A percentile compares a stretch with the other conserved stretches of the same genome.
phyloP scores from a whole-genome alignment of 2,113 vertebrate genomes.

The Oceanodroma tethys region DNA sequence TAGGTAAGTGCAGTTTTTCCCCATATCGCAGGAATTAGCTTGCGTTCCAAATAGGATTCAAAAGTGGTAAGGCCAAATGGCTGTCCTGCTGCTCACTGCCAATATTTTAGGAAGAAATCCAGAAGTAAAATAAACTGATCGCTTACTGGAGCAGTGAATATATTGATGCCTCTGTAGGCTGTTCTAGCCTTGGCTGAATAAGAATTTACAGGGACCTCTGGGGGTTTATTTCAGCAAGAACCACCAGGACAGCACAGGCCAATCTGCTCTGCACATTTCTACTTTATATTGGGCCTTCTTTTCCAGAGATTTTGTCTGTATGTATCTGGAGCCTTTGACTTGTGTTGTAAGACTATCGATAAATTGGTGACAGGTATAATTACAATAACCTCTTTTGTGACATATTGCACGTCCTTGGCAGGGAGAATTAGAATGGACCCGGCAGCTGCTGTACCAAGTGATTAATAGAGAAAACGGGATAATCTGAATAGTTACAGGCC shows the following conservation, averaged over 20 bases:
- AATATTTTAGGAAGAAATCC: not conserved
- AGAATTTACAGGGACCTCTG: not conserved
- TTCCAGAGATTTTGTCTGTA: not conserved
- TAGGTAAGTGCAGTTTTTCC: fast-evolving
- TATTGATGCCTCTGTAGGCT: fast-evolving
- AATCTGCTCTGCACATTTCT: not conserved
- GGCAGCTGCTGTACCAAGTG: not conserved
- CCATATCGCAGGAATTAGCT: not conserved
- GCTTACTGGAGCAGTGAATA: fast-evolving
- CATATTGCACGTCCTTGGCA: not conserved
- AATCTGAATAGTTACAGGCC: not conserved
- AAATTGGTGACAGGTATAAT: not conserved
- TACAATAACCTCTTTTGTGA: not conserved
- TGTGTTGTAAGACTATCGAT: fast-evolving
- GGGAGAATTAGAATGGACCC: not conserved
- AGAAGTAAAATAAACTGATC: fast-evolving
- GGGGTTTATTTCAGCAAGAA: not conserved
- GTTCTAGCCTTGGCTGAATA: not conserved
- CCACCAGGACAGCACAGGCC: not conserved
- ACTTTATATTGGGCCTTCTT: not conserved
- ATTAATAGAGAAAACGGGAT: not conserved
- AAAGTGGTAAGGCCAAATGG: not conserved
- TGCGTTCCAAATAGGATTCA: not conserved
- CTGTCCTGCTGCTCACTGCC: not conserved
- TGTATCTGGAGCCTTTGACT: not conserved